A percentile compares a stretch with the other conserved stretches of the same genome.
phyloP scores from a whole-genome alignment of 2,797 vertebrate species.

The Dromococcyx pavoninus region DNA sequence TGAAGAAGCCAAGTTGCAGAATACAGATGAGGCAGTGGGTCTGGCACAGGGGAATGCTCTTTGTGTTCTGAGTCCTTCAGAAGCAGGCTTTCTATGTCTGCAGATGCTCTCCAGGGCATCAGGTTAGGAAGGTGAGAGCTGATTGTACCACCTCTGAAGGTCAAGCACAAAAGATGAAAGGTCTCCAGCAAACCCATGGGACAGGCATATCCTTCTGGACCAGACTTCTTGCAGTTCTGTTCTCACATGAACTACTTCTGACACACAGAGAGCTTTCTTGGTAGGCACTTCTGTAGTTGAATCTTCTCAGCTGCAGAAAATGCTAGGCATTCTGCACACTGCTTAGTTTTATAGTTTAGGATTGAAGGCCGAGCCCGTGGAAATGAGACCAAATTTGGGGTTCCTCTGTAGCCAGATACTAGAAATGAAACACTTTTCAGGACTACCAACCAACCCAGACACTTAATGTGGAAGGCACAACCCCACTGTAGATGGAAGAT shows the following conservation, averaged over 20 bases:
- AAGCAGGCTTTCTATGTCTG: fast-evolving
- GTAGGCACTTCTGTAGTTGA: fast-evolving
- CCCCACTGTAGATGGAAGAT: neutral
- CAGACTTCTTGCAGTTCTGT: neutral
- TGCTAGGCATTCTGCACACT: neutral
- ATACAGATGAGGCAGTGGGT: neutral
- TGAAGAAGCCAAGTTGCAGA: neutral
- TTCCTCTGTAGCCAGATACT: neutral
- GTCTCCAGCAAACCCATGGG: fast-evolving
- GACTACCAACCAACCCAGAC: neutral
- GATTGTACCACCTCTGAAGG: neutral
- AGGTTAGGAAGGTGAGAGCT: neutral
- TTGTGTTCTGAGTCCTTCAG: neutral
- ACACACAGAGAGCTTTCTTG: neutral
- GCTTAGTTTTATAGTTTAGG: neutral
- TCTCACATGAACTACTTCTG: neutral
- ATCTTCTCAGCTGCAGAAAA: neutral
- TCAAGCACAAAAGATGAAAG: neutral
- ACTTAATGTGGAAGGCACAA: neutral
- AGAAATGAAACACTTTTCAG: neutral
- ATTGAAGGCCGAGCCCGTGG: neutral
- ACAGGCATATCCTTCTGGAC: neutral
- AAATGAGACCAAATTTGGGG: neutral
- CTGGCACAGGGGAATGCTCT: neutral
- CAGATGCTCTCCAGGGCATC: neutral